A percentile compares a stretch with the other conserved stretches of the same genome.
Conservation (phyloP, 2,888 invertebrate species). For the Meandrusa payeni region DNA sequence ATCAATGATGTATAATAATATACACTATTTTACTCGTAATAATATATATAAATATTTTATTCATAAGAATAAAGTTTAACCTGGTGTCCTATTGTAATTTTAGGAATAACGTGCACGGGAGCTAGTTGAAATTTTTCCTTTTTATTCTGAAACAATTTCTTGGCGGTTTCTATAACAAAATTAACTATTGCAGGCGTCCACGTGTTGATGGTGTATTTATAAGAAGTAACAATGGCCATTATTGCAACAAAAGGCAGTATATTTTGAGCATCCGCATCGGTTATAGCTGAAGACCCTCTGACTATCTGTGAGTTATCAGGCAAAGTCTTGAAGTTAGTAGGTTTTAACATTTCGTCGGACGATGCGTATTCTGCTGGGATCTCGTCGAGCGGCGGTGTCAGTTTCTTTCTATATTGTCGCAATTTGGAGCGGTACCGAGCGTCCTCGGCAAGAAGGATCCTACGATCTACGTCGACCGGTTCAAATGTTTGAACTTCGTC, state of each 20-base stretch:
- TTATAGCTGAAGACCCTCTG: constrained; percentile 68
- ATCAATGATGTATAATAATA: no score
- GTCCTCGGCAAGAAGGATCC: constrained; percentile 61
- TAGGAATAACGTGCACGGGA: constrained; percentile 81
- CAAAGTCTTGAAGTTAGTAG: constrained; percentile 79
- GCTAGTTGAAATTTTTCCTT: constrained; percentile 65
- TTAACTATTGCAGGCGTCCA: constrained; percentile 83
- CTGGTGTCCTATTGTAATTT: constrained; percentile 80
- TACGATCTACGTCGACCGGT: constrained; percentile 53
- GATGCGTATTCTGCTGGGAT: constrained; percentile 42
- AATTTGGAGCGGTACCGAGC: constrained; percentile 57
- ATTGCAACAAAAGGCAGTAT: constrained; percentile 79
- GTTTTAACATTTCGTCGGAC: constrained; percentile 76
- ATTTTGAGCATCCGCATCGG: constrained; percentile 44
- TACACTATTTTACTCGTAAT: no score
- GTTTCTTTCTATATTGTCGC: constrained; percentile 58
- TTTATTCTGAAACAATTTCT: constrained; percentile 62
- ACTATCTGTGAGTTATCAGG: constrained; percentile 83
- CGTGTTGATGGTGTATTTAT: constrained; percentile 79
- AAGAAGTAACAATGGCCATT: constrained; percentile 82
- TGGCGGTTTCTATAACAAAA: constrained; percentile 76
- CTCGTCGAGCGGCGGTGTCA: constrained; percentile 58
- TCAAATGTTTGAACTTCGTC: constrained; percentile 56
- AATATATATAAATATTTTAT: no score
- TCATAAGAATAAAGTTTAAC: no score